phyloP scores from a whole-genome alignment of 2,888 invertebrate genomes.

The Eupithecia vulgata region DNA sequence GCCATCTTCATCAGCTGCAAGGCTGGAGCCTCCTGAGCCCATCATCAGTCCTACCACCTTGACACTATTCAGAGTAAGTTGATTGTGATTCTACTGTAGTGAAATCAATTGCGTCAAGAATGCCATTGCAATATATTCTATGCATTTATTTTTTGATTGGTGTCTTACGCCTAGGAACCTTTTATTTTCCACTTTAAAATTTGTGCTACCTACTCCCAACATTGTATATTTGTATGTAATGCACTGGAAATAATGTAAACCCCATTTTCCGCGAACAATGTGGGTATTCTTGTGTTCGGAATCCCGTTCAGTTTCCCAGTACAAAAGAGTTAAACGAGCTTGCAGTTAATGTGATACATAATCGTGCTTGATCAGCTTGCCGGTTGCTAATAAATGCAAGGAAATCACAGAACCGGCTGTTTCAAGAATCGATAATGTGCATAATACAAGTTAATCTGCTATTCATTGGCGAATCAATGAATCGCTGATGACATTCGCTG shows the following conservation, averaged over 20 bases:
- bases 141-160: neutral
- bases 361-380: constrained; percentile 43
- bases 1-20: constrained; percentile 60
- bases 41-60: constrained; percentile 70
- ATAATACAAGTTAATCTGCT: constrained; percentile 38
- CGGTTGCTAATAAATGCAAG: constrained; percentile 34
- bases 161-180: neutral
- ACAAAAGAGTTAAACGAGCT: constrained; percentile 56
- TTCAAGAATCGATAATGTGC: constrained; percentile 36
- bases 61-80: constrained; percentile 78
- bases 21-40: constrained; percentile 59
- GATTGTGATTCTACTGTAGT: neutral
- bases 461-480: constrained; percentile 29
- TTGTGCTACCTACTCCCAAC: neutral
- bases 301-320: constrained; percentile 22
- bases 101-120: neutral
- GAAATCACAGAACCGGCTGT: constrained; percentile 36
- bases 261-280: constrained; percentile 4
- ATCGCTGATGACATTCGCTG: constrained; percentile 15
- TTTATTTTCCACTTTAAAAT: neutral
- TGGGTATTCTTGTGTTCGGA: constrained; percentile 1
- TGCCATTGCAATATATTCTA: neutral
- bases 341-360: constrained; percentile 47
- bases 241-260: neutral
- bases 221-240: neutral